Evolutionary conservation across 1,140 invertebrate genomes (phyloP).

Genomic region (Drosophila kurseongensis): DNA sequence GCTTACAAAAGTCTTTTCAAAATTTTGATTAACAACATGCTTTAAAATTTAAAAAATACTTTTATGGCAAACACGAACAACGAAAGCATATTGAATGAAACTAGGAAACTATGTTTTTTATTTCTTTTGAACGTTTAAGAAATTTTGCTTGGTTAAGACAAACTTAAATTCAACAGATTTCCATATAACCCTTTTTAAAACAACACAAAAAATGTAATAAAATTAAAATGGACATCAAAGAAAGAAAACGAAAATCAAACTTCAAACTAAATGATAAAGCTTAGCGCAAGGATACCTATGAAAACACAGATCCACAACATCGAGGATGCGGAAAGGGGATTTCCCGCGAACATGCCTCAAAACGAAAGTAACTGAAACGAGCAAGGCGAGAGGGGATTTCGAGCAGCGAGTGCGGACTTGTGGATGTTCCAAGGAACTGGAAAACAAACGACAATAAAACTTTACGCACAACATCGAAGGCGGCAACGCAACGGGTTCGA

Average conservation of each 20-base stretch:
- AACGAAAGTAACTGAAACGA: constrained; percentile 77
- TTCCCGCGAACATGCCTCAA: constrained; percentile 73
- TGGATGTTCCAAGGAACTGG: constrained; percentile 76
- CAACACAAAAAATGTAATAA: not conserved
- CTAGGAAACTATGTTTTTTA: no score
- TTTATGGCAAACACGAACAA: no score
- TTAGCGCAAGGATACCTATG: constrained; percentile 64
- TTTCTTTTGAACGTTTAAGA: no score
- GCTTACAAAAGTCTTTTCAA: no score
- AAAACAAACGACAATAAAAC: constrained; percentile 78
- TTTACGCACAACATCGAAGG: constrained; percentile 82
- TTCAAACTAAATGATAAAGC: constrained; percentile 18
- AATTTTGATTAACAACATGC: no score
- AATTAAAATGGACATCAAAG: not conserved
- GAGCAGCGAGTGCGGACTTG: constrained; percentile 58
- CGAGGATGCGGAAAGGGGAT: constrained; percentile 75
- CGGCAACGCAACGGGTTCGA: constrained; percentile 49
- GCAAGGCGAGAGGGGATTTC: constrained; percentile 58
- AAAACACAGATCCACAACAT: constrained; percentile 84
- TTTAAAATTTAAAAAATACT: no score
- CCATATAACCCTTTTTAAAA: no score
- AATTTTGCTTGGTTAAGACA: not conserved
- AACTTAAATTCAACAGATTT: no score
- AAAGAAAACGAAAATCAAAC: constrained; percentile 1
- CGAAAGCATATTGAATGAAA: no score